phyloP scores from a whole-genome alignment of 1,140 invertebrate genomes.

The Polypedilum vanderplanki region DNA sequence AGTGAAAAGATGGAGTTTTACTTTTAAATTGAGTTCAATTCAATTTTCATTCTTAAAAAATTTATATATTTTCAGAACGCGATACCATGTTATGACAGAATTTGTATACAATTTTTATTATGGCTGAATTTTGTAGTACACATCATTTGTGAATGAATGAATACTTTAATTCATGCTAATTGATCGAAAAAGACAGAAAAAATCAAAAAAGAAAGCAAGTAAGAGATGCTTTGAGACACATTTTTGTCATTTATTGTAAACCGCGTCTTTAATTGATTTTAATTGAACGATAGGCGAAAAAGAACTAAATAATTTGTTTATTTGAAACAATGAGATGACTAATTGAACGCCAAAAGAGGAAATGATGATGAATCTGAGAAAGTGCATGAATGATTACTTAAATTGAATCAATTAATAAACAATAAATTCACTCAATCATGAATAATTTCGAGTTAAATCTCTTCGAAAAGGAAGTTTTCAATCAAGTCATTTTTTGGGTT shows the following conservation, averaged over 20 bases:
- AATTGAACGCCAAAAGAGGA: not conserved
- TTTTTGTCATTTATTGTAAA: not conserved
- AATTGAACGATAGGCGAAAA: not conserved
- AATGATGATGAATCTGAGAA: no score
- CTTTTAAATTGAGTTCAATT: conserved; percentile 7
- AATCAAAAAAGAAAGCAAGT: conserved; percentile 24
- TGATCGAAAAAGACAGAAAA: not conserved
- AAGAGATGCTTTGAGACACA: not conserved
- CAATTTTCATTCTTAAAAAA: not conserved
- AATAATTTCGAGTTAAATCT: no score
- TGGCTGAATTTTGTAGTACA: not conserved
- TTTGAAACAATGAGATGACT: conserved; percentile 26
- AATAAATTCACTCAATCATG: no score
- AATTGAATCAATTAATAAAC: no score
- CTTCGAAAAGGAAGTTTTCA: no score
- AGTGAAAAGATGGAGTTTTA: not conserved
- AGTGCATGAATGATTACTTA: no score
- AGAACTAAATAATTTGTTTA: not conserved
- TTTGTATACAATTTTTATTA: not conserved
- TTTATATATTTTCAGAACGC: not conserved
- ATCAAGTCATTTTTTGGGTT: no score
- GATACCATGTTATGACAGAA: not conserved
- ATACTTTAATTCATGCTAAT: conserved; percentile 12
- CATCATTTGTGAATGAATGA: not conserved
- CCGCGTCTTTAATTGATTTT: conserved; percentile 21